These are phyloP conservation scores for Metallyticus violacea DNA, from an alignment of 2,888 invertebrate genomes.

Conservation along the genomic window DNA sequence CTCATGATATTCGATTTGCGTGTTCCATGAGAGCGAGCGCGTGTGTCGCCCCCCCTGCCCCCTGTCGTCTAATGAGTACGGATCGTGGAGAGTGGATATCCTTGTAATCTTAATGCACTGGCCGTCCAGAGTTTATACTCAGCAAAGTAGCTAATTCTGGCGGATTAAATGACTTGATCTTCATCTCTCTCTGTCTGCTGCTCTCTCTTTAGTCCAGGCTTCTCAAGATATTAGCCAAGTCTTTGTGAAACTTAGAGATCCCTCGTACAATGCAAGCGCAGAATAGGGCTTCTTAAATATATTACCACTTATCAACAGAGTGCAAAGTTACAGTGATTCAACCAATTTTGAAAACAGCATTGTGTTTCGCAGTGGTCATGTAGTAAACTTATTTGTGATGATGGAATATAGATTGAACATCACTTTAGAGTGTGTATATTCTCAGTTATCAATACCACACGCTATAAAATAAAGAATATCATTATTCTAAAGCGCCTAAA, in stretches of 20 bases:
- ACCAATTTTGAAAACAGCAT: too few relatives aligned
- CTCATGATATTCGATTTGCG: not conserved
- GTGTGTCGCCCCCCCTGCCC: not conserved
- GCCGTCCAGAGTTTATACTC: not conserved
- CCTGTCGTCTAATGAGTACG: slow-evolving; percentile 24
- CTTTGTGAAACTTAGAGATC: not conserved
- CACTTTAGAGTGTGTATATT: too few relatives aligned
- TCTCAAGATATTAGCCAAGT: not conserved
- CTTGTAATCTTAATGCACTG: slow-evolving; percentile 31
- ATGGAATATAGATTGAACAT: too few relatives aligned
- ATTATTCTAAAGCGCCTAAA: too few relatives aligned
- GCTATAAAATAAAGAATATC: too few relatives aligned
- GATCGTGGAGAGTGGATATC: slow-evolving; percentile 32
- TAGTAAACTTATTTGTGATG: too few relatives aligned
- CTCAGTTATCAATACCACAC: too few relatives aligned
- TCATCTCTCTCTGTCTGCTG: not conserved
- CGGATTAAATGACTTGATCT: not conserved
- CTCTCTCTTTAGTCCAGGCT: not conserved
- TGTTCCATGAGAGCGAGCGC: not conserved
- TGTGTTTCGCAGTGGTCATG: too few relatives aligned
- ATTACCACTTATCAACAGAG: too few relatives aligned
- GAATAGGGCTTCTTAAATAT: too few relatives aligned
- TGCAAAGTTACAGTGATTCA: too few relatives aligned
- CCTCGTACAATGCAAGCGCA: too few relatives aligned
- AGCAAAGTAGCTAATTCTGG: not conserved